Evolutionary conservation across 2,113 vertebrate species (phyloP).

Genomic region (Lagopus leucura): DNA sequence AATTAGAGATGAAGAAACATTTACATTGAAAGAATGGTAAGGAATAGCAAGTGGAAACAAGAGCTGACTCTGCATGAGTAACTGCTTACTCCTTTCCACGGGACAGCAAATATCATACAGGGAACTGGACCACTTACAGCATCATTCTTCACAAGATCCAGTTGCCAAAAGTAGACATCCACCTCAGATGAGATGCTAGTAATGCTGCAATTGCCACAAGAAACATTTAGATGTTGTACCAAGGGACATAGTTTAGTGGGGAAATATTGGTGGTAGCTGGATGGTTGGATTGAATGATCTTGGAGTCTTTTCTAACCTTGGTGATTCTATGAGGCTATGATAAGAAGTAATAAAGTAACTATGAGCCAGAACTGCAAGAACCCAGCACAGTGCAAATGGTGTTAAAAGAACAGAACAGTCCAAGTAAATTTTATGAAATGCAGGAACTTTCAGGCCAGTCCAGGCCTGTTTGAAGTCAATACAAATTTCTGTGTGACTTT

Average conservation of each 20-base stretch:
- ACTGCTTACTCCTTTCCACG: neutral
- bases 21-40: neutral
- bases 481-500: neutral
- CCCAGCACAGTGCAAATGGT: neutral
- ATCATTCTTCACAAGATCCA: neutral
- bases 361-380: neutral
- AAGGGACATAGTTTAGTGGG: too few relatives aligned
- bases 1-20: neutral
- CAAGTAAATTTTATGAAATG: neutral
- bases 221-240: neutral
- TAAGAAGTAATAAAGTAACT: neutral
- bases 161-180: neutral
- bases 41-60: neutral
- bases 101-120: neutral
- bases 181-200: neutral
- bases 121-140: neutral
- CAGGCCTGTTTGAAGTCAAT: neutral
- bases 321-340: too few relatives aligned
- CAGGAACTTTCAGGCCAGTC: neutral
- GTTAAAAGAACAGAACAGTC: neutral
- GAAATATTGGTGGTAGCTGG: too few relatives aligned
- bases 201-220: neutral
- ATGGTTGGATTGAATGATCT: too few relatives aligned
- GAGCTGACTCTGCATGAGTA: neutral
- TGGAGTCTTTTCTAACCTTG: too few relatives aligned